Evolutionary conservation across 2,797 vertebrate genomes (phyloP), one percentile per base, ranked within the genome.

Genomic region (Chelonia mydas): DNA sequence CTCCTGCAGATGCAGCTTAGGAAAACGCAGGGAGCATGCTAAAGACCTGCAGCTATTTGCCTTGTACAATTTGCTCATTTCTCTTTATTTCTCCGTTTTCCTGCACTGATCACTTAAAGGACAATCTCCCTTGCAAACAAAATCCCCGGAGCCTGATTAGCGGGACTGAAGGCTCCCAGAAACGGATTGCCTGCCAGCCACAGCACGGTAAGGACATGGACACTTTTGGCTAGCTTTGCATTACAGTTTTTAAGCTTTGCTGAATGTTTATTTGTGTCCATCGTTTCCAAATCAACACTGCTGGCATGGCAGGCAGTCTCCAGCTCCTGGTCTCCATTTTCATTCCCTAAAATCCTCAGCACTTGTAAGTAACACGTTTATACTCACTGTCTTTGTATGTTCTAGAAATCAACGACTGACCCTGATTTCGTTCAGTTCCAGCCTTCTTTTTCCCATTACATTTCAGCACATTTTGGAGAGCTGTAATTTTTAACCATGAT

Each of bases 1-100:
- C 96, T 98, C 98, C 98, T 98, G 98, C 98, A 96, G 98, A 98
- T 98, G 98, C 98, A 98, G 98, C 98, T 98, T 96, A 93, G 92
- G 97, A 97, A 97, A 97, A 98, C 95, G 96, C 97, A 98, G 98
- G 95, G 97, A 98, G 98, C 97, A 98, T 97, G 97, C 97, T 98
- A 97, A 98, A 97, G 97, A 98, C 97, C 98, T 97, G 98, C 96
- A 98, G 97, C 97, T 97, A 97, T 97, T 94, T 97, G 92, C 97
- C 97, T 96, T 98, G 98, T 98, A 97, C 98, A 86, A 82, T 93
- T 97, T 98, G 97, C 93, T 90, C 88, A 89, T 97, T 98, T 96
- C 95, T 97, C 94, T 94, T 97, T 83, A 92, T 96, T 94, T 96
- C 97, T 97, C 95, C 97, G 89, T 97, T 96, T 97, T 96, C 97